Conservation (phyloP, 2,113 vertebrate species). For the Hemichromis elongatus region DNA sequence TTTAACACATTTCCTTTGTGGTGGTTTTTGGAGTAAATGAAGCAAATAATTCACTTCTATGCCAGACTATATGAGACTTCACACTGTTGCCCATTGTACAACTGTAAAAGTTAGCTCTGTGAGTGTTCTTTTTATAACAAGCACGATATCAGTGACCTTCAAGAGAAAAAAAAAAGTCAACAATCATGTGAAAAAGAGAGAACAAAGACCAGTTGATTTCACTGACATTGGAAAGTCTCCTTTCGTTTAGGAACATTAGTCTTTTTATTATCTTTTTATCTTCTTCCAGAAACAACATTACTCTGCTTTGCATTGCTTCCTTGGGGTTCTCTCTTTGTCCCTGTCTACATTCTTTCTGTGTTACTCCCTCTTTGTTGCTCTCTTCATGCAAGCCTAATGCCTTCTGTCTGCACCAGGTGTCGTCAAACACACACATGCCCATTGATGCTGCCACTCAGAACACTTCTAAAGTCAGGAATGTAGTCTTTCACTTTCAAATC, state of each 20-base stretch:
- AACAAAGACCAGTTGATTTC: not conserved
- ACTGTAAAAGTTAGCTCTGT: slow-evolving; percentile 3
- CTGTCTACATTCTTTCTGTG: not conserved
- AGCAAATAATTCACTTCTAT: slow-evolving; percentile 16
- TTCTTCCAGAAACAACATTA: not conserved
- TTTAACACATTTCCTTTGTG: not conserved
- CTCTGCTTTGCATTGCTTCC: not conserved
- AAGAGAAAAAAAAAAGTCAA: slow-evolving; percentile 3
- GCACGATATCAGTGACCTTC: slow-evolving; percentile 3
- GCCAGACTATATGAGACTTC: not conserved
- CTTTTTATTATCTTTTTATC: slow-evolving; percentile 50
- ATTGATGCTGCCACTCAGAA: slow-evolving; percentile 2
- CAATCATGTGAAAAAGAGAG: not conserved
- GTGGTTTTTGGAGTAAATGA: not conserved
- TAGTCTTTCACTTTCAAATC: slow-evolving; percentile 26
- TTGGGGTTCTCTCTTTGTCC: not conserved
- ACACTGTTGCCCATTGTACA: not conserved
- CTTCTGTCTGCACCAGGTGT: not conserved
- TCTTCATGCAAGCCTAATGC: not conserved
- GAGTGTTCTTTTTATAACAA: not conserved
- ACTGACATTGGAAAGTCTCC: not conserved
- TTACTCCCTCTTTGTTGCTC: not conserved
- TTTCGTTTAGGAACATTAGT: not conserved
- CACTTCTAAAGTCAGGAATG: slow-evolving; percentile 1
- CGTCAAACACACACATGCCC: slow-evolving; percentile 19